Conservation (phyloP, 2,888 invertebrate species). For the Tetropium fuscum region DNA sequence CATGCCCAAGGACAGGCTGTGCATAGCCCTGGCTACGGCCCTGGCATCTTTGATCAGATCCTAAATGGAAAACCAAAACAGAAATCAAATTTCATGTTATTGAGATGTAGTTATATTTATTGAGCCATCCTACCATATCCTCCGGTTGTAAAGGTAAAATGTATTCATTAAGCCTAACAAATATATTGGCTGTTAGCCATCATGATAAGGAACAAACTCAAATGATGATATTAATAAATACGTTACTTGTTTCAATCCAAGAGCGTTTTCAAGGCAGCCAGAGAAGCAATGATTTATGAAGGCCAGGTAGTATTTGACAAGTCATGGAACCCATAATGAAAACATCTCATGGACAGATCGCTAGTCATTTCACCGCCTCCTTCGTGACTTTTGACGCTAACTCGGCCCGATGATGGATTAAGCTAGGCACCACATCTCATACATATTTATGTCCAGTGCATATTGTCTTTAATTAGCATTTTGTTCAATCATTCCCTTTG, state of each 20-base stretch:
- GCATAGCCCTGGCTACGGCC: no score
- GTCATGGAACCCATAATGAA: slow-evolving; percentile 67
- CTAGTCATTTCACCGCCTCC: slow-evolving; percentile 67
- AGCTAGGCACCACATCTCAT: slow-evolving; percentile 55
- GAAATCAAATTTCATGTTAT: no score
- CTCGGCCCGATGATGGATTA: slow-evolving; percentile 63
- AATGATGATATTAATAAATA: slow-evolving; percentile 51
- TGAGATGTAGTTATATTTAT: no score
- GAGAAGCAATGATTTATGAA: slow-evolving; percentile 59
- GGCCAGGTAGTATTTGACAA: slow-evolving; percentile 61
- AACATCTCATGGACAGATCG: slow-evolving; percentile 67
- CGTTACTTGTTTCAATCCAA: slow-evolving; percentile 48
- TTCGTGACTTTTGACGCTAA: slow-evolving; percentile 68
- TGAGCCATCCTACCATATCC: no score
- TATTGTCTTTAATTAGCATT: slow-evolving; percentile 65
- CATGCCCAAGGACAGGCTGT: no score
- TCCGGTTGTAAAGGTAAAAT: not conserved
- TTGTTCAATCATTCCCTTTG: slow-evolving; percentile 62
- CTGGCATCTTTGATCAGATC: no score
- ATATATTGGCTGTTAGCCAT: slow-evolving; percentile 4
- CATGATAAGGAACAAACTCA: slow-evolving; percentile 12
- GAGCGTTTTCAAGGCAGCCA: slow-evolving; percentile 26
- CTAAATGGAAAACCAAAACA: no score
- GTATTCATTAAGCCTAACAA: slow-evolving; percentile 8
- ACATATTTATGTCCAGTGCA: slow-evolving; percentile 60